phyloP scores from a whole-genome alignment of 2,888 invertebrate genomes.

The Scaptomyza caliginosa region DNA sequence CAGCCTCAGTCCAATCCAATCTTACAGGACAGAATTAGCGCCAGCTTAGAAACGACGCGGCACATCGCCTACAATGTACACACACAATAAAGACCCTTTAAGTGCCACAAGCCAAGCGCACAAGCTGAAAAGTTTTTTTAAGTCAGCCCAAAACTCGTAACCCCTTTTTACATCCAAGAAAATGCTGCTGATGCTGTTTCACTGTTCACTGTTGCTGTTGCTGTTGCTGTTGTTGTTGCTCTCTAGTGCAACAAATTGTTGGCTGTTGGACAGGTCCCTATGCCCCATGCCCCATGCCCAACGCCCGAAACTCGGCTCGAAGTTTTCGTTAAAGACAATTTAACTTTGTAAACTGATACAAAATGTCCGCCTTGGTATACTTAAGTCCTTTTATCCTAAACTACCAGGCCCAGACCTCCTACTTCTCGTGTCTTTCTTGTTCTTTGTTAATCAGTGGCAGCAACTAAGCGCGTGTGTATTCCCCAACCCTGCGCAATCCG shows the following conservation, averaged over 20 bases:
- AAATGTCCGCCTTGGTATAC: slow-evolving; percentile 72
- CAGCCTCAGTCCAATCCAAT: slow-evolving; percentile 17
- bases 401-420: slow-evolving; percentile 26
- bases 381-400: slow-evolving; percentile 62
- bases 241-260: slow-evolving; percentile 64
- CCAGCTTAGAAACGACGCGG: slow-evolving; percentile 8
- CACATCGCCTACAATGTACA: slow-evolving; percentile 15
- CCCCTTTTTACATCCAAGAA: slow-evolving; percentile 40
- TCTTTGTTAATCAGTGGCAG: slow-evolving; percentile 60
- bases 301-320: slow-evolving; percentile 46
- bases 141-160: slow-evolving; percentile 27
- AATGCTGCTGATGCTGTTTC: slow-evolving; percentile 7
- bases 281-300: neutral
- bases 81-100: slow-evolving; percentile 35
- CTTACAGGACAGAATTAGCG: slow-evolving; percentile 33
- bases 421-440: neutral
- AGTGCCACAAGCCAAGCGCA: slow-evolving; percentile 39
- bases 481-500: neutral
- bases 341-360: slow-evolving; percentile 79
- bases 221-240: slow-evolving; percentile 20
- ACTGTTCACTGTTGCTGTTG: too few relatives aligned
- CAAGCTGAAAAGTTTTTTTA: slow-evolving; percentile 52
- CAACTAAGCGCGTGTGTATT: neutral
- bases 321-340: slow-evolving; percentile 78
- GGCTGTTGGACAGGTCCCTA: slow-evolving; percentile 22